These are phyloP conservation scores for Python bivittatus DNA, from an alignment of 2,113 vertebrate genomes.

Conservation along the genomic window DNA sequence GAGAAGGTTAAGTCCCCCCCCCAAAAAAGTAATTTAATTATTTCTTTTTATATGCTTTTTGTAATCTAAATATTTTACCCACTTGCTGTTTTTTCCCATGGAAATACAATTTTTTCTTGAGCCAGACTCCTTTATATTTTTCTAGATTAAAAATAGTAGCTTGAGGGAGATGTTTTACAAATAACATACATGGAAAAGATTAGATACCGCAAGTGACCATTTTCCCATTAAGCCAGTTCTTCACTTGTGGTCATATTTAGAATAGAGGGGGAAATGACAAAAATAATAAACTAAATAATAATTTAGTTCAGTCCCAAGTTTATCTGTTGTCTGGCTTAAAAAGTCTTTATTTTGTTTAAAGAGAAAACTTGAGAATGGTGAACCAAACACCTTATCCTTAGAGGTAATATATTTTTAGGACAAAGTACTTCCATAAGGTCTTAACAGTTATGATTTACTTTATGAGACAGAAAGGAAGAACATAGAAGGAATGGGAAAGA, in stretches of 20 bases:
- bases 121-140: background rate
- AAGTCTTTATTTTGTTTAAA: background rate
- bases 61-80: background rate
- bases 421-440: background rate
- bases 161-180: background rate
- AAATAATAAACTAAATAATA: background rate
- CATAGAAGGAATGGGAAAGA: too few relatives aligned
- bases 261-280: background rate
- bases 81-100: background rate
- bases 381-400: background rate
- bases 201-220: background rate
- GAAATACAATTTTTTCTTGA: background rate
- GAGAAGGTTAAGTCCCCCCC: background rate
- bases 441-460: background rate
- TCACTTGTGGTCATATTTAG: background rate
- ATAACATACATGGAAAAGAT: background rate
- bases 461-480: background rate
- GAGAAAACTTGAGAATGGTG: background rate
- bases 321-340: background rate
- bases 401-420: background rate
- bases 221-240: background rate
- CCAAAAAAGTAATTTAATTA: background rate
- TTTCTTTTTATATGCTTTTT: background rate
- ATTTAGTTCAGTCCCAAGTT: background rate
- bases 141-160: background rate